Base-by-base conservation (phyloP, 2,888 invertebrate species). In the Zele albiditarsus region DNA sequence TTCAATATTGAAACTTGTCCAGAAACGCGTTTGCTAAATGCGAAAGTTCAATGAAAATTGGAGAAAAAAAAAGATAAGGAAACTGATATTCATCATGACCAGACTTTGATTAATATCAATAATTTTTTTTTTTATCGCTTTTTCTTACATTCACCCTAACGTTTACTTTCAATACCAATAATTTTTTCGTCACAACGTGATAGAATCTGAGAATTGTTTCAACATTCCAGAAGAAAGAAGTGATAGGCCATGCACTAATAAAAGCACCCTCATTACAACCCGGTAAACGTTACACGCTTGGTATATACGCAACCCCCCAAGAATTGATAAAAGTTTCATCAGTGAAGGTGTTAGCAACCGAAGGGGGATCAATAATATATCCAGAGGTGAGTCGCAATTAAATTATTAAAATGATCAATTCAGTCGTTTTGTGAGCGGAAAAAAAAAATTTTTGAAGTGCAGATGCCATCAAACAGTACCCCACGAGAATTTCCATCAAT, bases 221-320 rank as follows among this genome's bases (percentile, higher is more conserved):
- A 38, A 38, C 10, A 46, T 77, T 78, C 33, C 75, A 88, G 88
- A 85, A 87, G 72, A 83, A 84, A 74, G 85, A 87, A 78, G 86
- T 89, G 33, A 80, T 82, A 25, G 87, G 86, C 20, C 84, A 86
- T 49, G 86, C 85, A 23, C 82, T 84, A 12, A 79, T 88, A n/a
- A 83, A 82, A 74, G 88, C 85, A 5, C 88, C 88, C 49, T 80
- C 87, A 14, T 78, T 89, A 67, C 84, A 88, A 16, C 76, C 84
- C n/a, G 88, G 88, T 12, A 88, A 85, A 77, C 82, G 82, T 68
- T 89, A 88, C 74, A 87, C 83, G n/a, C 81, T 89, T n/a, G 86
- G 87, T 77, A 83, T 89, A 76, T 86, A 87, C 10, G 83, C 87
- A 1, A 86, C 85, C 20, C 84, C 84, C 14, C 83, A 85, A 71